These are phyloP conservation scores for Saccostrea cuccullata DNA, from an alignment of 1,140 invertebrate species.

Conservation along the genomic window DNA sequence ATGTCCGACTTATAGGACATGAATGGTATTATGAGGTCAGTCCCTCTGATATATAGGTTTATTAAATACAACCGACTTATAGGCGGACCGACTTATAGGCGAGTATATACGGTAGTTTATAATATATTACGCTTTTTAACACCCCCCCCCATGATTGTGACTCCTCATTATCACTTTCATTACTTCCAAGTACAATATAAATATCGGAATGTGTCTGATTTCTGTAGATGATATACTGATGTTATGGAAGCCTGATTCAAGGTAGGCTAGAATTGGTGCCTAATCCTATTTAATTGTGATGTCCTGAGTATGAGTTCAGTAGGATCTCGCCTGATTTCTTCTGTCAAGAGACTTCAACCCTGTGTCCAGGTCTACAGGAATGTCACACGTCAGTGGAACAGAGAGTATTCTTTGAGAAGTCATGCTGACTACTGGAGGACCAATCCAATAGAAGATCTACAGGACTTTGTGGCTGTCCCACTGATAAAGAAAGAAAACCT, in stretches of 20 bases:
- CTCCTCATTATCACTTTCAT: too few species aligned
- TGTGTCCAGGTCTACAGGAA: neutral
- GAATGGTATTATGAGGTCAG: too few species aligned
- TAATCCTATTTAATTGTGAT: neutral
- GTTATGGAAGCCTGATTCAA: neutral
- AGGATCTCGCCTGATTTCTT: neutral
- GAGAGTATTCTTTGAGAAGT: neutral
- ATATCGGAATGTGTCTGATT: neutral
- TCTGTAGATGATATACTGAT: neutral
- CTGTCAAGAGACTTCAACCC: neutral
- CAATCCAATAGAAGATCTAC: slow-evolving; percentile 55
- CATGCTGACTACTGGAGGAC: neutral
- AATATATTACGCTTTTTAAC: too few species aligned
- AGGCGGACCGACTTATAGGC: too few species aligned
- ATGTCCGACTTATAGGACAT: too few species aligned
- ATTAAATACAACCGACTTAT: too few species aligned
- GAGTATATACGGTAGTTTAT: too few species aligned
- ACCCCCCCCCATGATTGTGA: too few species aligned
- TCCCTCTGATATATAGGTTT: too few species aligned
- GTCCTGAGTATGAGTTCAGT: neutral
- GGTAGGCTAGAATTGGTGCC: neutral
- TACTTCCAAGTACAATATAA: too few species aligned
- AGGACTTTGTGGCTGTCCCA: slow-evolving; percentile 57
- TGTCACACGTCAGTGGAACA: neutral
- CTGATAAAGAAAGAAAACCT: slow-evolving; percentile 54